These are phyloP conservation scores for Hestina assimilis DNA, from an alignment of 1,140 invertebrate genomes.

Conservation along the genomic window DNA sequence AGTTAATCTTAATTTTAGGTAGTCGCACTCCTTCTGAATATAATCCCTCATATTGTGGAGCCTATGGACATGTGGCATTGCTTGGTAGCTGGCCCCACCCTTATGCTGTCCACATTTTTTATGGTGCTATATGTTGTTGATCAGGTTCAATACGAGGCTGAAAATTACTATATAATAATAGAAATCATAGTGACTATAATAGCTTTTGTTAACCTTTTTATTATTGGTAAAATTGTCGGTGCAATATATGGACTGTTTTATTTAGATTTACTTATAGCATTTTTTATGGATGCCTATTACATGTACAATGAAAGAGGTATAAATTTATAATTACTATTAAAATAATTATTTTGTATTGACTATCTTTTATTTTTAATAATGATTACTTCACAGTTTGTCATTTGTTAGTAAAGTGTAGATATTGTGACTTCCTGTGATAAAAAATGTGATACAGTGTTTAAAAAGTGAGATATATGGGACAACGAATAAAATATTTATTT, in stretches of 20 bases:
- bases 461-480: not conserved
- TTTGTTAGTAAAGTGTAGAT: no score
- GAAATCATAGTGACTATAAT: constrained; percentile 46
- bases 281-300: constrained; percentile 56
- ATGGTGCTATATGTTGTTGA: constrained; percentile 67
- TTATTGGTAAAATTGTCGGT: constrained; percentile 46
- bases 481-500: constrained; percentile 15
- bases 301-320: constrained; percentile 56
- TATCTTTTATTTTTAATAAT: constrained; percentile 1
- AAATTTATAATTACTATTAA: constrained; percentile 44
- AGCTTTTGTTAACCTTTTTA: constrained; percentile 44
- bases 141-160: constrained; percentile 61
- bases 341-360: constrained; percentile 12
- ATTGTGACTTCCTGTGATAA: constrained; percentile 36
- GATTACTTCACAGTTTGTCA: no score
- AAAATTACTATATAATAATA: constrained; percentile 61
- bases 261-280: constrained; percentile 62
- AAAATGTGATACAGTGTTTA: constrained; percentile 4
- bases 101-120: constrained; percentile 55
- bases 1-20: constrained; percentile 64
- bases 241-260: constrained; percentile 66
- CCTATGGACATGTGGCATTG: constrained; percentile 54
- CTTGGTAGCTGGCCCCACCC: constrained; percentile 55
- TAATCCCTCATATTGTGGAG: constrained; percentile 62
- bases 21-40: constrained; percentile 66